Base-by-base conservation (phyloP, 2,888 invertebrate species). In the Synergus laeviventris region DNA sequence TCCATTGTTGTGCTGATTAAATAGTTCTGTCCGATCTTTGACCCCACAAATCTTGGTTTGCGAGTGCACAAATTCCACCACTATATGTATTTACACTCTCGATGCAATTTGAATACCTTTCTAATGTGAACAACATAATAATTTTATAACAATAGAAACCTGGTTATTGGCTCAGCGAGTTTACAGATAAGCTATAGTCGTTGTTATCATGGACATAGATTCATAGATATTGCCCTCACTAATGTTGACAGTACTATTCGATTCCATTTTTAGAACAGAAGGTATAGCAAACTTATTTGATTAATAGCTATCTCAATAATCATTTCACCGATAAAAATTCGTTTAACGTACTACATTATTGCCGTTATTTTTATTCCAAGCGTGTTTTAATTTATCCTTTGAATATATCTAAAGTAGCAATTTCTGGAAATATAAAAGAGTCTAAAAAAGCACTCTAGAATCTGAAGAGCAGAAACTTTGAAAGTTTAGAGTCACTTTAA, bases 71-170 rank as follows among this genome's bases (percentile, higher is more conserved):
- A 64, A 64, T 64, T 42, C 21, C 12, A 42, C 16, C 21, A 1
- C 42, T 14, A 11, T 64, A 12, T 70, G 31, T 49, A n/a, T 70
- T 49, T 70, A n/a, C 45, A 70, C 31, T 70, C 21, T n/a, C 16
- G 49, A n/a, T 11, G 49, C 16, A 18, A 49, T n/a, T 11, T 64
- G 42, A 64, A 42, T 64, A 42, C 64, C 64, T 64, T 64, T 64
- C 64, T 21, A 42, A 64, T 21, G 14, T 64, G 14, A 2, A 1
- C 8, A 66, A n/a, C n/a, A 61, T 21, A 36, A 61, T 61, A 36
- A 36, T 24, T 1, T 7, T n/a, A 36, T 31, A 61, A 70, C 49
- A 70, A 70, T 49, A 49, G 49, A 70, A 70, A 36, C n/a, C 56
- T 59, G 7, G 56, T 14, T 59, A 24, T 64, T 45, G 31, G 31